Evolutionary conservation across 2,888 invertebrate species (phyloP).

Genomic region (Catonia carolina): DNA sequence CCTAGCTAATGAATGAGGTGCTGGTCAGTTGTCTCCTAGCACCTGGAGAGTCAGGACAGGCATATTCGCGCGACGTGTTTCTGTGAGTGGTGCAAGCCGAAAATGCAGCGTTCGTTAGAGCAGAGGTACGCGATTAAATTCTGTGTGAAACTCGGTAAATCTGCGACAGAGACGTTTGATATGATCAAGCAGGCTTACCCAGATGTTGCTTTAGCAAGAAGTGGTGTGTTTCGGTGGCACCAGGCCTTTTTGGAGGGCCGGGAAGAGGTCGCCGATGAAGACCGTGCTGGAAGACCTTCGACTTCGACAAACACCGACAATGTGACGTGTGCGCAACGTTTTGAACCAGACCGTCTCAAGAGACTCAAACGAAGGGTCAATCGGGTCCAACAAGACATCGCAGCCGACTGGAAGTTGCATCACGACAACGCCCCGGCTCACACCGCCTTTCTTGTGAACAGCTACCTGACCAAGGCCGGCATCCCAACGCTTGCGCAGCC

Average conservation of each 20-base stretch:
- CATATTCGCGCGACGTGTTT: not conserved
- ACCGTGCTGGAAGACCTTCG: not conserved
- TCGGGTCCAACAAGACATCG: not conserved
- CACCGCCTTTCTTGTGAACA: constrained; percentile 9
- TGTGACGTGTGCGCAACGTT: not conserved
- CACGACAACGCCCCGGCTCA: constrained; percentile 15
- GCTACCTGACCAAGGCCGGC: not conserved
- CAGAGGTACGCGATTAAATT: not conserved
- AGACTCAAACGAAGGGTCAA: not conserved
- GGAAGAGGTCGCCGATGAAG: not conserved
- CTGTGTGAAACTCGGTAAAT: not conserved
- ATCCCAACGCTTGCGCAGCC: constrained; percentile 16
- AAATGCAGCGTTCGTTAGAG: not conserved
- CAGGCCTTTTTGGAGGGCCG: not conserved
- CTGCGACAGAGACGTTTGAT: not conserved
- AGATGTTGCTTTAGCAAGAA: not conserved
- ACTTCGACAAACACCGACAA: not conserved
- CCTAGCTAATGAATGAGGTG: too few species aligned
- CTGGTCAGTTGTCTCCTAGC: too few species aligned
- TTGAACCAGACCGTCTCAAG: not conserved
- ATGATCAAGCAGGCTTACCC: not conserved
- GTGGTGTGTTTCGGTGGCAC: not conserved
- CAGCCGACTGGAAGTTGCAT: not conserved
- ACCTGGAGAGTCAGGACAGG: too few species aligned
- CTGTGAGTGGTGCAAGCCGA: not conserved